Conservation (phyloP, 1,140 invertebrate genomes). For the Hylaeus volcanicus region DNA sequence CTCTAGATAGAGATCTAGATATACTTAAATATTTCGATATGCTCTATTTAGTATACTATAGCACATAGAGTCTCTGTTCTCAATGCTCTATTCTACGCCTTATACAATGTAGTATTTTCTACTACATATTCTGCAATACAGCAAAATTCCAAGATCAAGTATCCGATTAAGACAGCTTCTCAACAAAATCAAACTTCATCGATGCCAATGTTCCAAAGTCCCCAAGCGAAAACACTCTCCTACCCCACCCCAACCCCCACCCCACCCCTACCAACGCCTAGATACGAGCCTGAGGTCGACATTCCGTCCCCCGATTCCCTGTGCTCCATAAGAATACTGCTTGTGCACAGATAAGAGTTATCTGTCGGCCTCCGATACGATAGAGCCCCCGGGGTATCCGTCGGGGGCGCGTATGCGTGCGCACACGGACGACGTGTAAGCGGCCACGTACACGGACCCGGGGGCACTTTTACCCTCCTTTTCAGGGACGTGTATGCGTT, state of each 20-base stretch:
- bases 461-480: constrained; percentile 63
- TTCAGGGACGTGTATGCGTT: constrained; percentile 31
- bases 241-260: no score
- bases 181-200: not conserved
- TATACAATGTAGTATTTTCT: no score
- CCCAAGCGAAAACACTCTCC: not conserved
- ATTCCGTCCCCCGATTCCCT: constrained; percentile 35
- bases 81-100: no score
- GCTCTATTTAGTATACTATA: no score
- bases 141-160: no score
- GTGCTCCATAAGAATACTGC: constrained; percentile 74
- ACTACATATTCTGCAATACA: no score
- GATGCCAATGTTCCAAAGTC: constrained; percentile 2
- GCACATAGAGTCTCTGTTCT: no score
- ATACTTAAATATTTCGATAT: no score
- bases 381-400: constrained; percentile 67
- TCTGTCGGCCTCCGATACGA: constrained; percentile 75
- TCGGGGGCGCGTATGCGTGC: constrained; percentile 27
- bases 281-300: constrained; percentile 45
- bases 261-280: not conserved
- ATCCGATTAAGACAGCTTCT: no score
- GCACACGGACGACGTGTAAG: constrained; percentile 4
- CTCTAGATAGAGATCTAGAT: no score
- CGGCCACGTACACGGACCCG: not conserved
- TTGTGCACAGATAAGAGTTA: constrained; percentile 76